Percentiles rank a stretch among this genome's conserved stretches.
Evolutionary conservation across 2,113 vertebrate genomes (phyloP).

Genomic region (Ammodramus savannarum): DNA sequence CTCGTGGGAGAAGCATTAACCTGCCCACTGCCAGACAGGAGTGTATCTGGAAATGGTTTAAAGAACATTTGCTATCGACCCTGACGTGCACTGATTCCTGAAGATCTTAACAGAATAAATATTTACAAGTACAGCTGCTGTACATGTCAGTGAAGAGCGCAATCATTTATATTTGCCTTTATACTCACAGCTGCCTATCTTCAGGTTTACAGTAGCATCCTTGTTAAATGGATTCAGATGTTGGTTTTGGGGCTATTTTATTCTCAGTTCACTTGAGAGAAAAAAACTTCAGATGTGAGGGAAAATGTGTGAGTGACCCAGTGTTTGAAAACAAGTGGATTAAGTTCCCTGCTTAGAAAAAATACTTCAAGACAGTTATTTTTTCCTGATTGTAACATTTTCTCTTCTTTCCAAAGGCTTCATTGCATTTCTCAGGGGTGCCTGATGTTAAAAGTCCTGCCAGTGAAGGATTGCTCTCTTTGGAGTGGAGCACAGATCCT

Average conservation of each 20-base stretch:
- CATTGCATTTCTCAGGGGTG: background rate
- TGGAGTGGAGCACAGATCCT: background rate
- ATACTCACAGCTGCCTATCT: background rate
- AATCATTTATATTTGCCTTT: background rate
- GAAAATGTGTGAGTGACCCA: background rate
- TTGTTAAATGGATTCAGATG: background rate
- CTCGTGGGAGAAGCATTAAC: accelerated
- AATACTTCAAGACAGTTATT: background rate
- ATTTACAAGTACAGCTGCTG: background rate
- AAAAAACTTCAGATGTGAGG: background rate
- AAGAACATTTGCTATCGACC: background rate
- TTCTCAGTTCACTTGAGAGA: background rate
- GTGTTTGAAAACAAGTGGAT: background rate
- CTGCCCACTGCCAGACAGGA: accelerated
- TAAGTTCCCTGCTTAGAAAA: background rate
- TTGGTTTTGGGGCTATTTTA: background rate
- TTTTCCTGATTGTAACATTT: background rate
- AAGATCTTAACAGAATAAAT: background rate
- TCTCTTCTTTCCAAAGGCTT: background rate
- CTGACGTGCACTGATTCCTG: accelerated
- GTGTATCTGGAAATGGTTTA: background rate
- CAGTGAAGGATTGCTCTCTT: background rate
- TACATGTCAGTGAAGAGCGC: background rate
- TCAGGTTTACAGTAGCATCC: background rate
- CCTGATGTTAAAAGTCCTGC: background rate